A percentile compares a stretch with the other conserved stretches of the same genome.
These are phyloP conservation scores for Pomatorhinus ruficollis DNA, from an alignment of 2,113 vertebrate genomes.

Conservation along the genomic window DNA sequence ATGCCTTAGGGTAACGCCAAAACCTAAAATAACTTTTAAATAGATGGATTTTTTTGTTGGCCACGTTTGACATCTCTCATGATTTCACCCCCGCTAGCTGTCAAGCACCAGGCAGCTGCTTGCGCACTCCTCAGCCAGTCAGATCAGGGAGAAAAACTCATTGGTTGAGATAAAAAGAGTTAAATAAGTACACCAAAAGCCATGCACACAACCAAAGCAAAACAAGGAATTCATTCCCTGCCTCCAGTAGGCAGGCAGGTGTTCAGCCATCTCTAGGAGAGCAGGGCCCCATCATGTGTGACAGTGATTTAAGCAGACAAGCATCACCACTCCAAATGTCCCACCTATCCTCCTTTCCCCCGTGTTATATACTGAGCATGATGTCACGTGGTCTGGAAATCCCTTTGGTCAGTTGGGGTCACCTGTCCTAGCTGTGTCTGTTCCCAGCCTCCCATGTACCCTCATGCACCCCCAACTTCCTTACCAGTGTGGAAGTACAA, in stretches of 20 bases:
- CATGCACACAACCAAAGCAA: not conserved
- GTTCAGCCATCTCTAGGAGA: not conserved
- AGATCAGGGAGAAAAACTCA: not conserved
- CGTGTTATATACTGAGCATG: not conserved
- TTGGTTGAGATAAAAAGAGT: not conserved
- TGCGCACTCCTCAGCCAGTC: rapidly evolving
- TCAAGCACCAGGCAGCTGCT: not conserved
- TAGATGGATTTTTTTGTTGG: not conserved
- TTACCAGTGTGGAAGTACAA: rapidly evolving
- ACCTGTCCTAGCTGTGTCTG: not conserved
- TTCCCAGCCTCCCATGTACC: not conserved
- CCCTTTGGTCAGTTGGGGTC: not conserved
- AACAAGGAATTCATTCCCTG: not conserved
- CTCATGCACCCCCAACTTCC: not conserved
- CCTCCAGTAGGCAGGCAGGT: rapidly evolving
- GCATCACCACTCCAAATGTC: too few relatives aligned
- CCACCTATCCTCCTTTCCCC: not conserved
- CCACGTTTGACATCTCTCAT: rapidly evolving
- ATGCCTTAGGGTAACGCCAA: rapidly evolving
- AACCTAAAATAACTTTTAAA: too few relatives aligned
- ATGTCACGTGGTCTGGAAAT: not conserved
- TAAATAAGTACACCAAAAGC: not conserved
- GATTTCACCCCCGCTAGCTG: not conserved
- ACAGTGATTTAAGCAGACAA: not conserved
- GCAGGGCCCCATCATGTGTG: rapidly evolving